Percentiles rank a stretch among this genome's conserved stretches.
phyloP scores from a whole-genome alignment of 1,140 invertebrate species.

The Sycophila sp. region DNA sequence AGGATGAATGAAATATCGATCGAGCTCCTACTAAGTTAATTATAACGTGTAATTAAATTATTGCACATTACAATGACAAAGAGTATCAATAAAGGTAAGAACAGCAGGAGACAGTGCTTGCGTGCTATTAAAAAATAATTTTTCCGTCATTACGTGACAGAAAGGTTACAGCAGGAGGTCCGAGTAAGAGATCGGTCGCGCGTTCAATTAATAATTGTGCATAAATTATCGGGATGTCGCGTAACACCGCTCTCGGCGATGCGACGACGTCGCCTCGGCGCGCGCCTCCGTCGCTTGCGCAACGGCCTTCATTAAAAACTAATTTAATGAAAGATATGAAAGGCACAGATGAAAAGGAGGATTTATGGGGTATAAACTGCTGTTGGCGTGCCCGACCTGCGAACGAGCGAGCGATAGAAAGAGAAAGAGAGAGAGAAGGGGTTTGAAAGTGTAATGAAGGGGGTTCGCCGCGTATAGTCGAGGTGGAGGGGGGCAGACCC shows the following conservation, averaged over 20 bases:
- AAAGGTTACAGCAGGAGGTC: not conserved
- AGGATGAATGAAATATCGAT: no score
- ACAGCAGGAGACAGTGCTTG: no score
- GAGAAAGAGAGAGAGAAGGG: slow-evolving; percentile 20
- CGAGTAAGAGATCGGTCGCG: slow-evolving; percentile 8
- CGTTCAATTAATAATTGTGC: slow-evolving; percentile 27
- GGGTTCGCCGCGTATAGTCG: not conserved
- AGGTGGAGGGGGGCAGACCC: not conserved
- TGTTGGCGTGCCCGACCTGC: not conserved
- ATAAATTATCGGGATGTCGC: slow-evolving; percentile 24
- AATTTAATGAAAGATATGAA: slow-evolving; percentile 36
- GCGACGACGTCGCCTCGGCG: no score
- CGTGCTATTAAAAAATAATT: slow-evolving; percentile 19
- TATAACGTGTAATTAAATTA: no score
- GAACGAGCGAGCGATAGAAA: not conserved
- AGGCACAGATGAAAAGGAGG: slow-evolving; percentile 26
- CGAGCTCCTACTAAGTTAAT: no score
- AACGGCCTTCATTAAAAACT: slow-evolving; percentile 31
- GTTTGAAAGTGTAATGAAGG: slow-evolving; percentile 30
- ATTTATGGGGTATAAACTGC: slow-evolving; percentile 35
- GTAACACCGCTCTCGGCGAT: not conserved
- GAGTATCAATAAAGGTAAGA: no score
- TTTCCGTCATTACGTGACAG: slow-evolving; percentile 2
- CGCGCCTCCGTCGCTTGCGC: not conserved
- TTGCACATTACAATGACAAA: no score